These are phyloP conservation scores for Caenorhabditis imperialis DNA, from an alignment of 2,888 invertebrate species.

Conservation along the genomic window DNA sequence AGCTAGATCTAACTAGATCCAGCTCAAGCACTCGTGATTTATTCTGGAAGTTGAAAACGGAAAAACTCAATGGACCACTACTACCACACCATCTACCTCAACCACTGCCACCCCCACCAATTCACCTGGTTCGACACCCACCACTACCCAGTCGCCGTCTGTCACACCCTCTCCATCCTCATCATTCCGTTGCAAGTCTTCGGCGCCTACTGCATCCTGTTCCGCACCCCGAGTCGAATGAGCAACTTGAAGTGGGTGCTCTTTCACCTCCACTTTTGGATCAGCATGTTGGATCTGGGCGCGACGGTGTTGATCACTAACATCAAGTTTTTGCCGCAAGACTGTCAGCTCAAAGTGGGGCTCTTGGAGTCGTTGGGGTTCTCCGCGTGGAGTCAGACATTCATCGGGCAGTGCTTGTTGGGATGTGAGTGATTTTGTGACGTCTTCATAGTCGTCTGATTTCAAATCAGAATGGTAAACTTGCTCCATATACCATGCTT, in stretches of 20 bases:
- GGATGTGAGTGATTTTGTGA: neutral
- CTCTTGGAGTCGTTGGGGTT: neutral
- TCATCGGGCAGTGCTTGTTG: neutral
- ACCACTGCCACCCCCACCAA: too few relatives aligned
- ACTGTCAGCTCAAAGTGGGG: neutral
- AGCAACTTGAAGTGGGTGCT: neutral
- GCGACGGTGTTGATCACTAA: neutral
- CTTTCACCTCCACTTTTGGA: conserved; percentile 5
- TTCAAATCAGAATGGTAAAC: too few relatives aligned
- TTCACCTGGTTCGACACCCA: too few relatives aligned
- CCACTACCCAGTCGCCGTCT: too few relatives aligned
- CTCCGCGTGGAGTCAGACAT: neutral
- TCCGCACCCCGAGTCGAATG: neutral
- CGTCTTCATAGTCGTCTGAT: too few relatives aligned
- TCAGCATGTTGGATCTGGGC: neutral
- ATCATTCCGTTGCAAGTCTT: neutral
- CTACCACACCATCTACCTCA: too few relatives aligned
- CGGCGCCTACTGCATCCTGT: conserved; percentile 2
- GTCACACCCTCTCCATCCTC: too few relatives aligned
- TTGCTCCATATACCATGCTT: too few relatives aligned
- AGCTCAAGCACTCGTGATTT: too few relatives aligned
- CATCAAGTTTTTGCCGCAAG: neutral
- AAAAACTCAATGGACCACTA: too few relatives aligned
- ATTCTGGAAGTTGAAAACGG: too few relatives aligned
- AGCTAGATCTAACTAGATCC: too few relatives aligned